Evolutionary conservation across 1,140 invertebrate species (phyloP).

Genomic region (Hermetia illucens): DNA sequence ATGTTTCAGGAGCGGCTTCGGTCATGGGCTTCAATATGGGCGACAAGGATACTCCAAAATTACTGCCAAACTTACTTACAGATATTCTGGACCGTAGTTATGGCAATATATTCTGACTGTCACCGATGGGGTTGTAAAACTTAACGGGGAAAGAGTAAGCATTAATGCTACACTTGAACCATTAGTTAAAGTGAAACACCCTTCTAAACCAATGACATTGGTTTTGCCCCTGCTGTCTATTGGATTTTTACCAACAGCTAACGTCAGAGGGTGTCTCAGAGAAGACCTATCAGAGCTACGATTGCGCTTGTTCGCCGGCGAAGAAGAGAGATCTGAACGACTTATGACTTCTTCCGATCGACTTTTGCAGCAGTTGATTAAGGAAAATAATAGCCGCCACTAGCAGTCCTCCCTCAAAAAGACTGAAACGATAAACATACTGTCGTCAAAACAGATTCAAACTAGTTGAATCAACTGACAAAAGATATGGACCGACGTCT

Average conservation of each 20-base stretch:
- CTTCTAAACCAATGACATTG: slow-evolving; percentile 14
- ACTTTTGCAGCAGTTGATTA: slow-evolving; percentile 20
- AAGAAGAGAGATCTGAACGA: slow-evolving; percentile 3
- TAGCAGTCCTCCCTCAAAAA: too few relatives aligned
- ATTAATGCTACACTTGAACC: slow-evolving; percentile 19
- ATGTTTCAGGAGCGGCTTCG: slow-evolving; percentile 19
- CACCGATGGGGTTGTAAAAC: slow-evolving; percentile 11
- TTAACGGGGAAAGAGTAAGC: slow-evolving; percentile 16
- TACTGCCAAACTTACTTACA: slow-evolving; percentile 14
- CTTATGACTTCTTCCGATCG: slow-evolving; percentile 19
- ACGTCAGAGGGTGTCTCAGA: slow-evolving; percentile 22
- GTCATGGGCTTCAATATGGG: slow-evolving; percentile 27
- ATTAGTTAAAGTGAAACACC: slow-evolving; percentile 14
- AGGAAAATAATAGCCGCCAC: too few relatives aligned
- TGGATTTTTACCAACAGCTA: slow-evolving; percentile 22
- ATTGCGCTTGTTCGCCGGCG: not conserved
- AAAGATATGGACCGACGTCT: too few relatives aligned
- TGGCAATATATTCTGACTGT: slow-evolving; percentile 22
- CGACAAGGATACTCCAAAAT: slow-evolving; percentile 16
- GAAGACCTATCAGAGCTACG: slow-evolving; percentile 17
- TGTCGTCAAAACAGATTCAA: too few relatives aligned
- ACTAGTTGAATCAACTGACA: too few relatives aligned
- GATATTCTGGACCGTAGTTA: slow-evolving; percentile 16
- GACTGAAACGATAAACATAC: too few relatives aligned
- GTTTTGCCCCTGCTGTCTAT: slow-evolving; percentile 21